Base-by-base conservation (phyloP, 2,797 vertebrate species). In the Liparis tanakae region DNA sequence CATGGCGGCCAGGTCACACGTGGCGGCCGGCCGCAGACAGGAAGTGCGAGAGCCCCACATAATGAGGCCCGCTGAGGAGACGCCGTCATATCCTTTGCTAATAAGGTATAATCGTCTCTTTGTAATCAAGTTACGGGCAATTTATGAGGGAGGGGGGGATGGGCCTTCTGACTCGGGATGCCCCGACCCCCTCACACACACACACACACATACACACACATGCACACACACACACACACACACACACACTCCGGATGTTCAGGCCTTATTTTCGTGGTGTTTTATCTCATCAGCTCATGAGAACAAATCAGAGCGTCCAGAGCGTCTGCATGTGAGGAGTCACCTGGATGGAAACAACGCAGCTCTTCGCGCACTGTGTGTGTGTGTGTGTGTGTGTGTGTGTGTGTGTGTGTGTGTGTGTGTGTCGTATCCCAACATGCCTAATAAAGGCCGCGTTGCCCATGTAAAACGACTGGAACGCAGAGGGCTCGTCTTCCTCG, bases 401-500 rank as follows among this genome's bases (percentile, higher is more conserved):
- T 53, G 70, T 43, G 73, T 50, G 53, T 25, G 54, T 10, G 65
- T 65, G 79, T 78, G 72, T 82, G 55, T 67, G 75, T 10, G 73
- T 93, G 93, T 93, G 95, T 95, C 95, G 94, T 64, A 95, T 95
- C 93, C 79, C 90, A 96, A 96, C 95, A 95, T 96, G 95, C 92
- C 95, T 91, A 96, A 96, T 96, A 96, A 96, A 96, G 94, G 87
- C 88, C 87, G 18, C 91, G 92, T 95, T 95, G 93, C 25, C 4
- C 4, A 30, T 4, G 25, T 2, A 30, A 30, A 2, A 30, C 25
- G 25, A 30, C 25, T 30, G 25, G 4, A 30, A 30, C 25, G 25
- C 25, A 30, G 4, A 30, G 25, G 25, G 25, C 2, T 4, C 25
- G 25, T 30, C 25, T 4, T 4, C 25, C 25, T 30, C 25, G 25